Percentiles rank a stretch among this genome's conserved stretches.
Evolutionary conservation across 1,140 invertebrate genomes (phyloP).

Genomic region (Lepidurus arcticus): DNA sequence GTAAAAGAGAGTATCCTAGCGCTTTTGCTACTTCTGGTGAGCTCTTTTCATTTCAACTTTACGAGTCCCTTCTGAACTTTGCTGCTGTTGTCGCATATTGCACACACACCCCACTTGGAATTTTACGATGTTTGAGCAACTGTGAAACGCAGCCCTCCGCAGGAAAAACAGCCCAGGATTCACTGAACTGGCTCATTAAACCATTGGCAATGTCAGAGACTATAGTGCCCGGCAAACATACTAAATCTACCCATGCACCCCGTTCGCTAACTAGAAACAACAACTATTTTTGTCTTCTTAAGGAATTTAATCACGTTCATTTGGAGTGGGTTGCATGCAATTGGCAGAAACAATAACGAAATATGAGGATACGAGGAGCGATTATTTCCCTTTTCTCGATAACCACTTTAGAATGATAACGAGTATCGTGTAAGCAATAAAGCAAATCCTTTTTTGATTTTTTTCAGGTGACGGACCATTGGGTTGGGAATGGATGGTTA

Average conservation of each 20-base stretch:
- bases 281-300: no score
- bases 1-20: background rate
- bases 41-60: background rate
- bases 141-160: background rate
- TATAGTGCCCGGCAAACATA: background rate
- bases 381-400: no score
- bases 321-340: no score
- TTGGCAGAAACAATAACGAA: no score
- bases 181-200: slow-evolving; percentile 5
- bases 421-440: no score
- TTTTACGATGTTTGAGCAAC: slow-evolving; percentile 19
- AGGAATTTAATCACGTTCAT: no score
- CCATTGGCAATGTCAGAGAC: background rate
- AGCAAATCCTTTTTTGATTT: no score
- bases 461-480: no score
- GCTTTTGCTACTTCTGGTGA: background rate
- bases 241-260: background rate
- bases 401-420: no score
- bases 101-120: slow-evolving; percentile 11
- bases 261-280: no score
- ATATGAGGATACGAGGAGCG: no score
- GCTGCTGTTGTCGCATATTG: slow-evolving; percentile 10
- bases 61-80: background rate
- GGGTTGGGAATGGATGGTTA: no score
- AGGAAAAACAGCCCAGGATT: background rate